phyloP scores from a whole-genome alignment of 2,797 vertebrate genomes.

The Hemitrygon akajei region DNA sequence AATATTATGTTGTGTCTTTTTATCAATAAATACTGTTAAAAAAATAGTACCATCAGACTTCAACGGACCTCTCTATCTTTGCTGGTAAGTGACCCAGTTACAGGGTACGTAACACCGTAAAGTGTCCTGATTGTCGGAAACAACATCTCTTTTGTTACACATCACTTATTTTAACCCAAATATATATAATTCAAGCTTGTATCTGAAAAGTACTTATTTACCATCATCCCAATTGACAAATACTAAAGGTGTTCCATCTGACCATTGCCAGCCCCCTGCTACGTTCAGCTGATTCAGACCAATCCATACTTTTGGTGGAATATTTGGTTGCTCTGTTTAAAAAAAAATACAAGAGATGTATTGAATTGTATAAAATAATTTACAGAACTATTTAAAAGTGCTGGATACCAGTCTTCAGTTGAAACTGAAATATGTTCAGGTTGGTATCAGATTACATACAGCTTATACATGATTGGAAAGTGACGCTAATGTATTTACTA shows the following conservation, averaged over 20 bases:
- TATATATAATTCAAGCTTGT: not conserved
- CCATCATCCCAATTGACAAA: conserved; percentile 76
- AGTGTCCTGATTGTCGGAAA: no score
- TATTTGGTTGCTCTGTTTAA: conserved; percentile 50
- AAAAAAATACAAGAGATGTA: not conserved
- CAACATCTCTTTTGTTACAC: not conserved
- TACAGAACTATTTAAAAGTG: not conserved
- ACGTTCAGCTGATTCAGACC: conserved; percentile 82
- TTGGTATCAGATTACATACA: no score
- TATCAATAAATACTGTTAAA: no score
- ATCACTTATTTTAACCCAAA: not conserved
- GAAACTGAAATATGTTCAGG: not conserved
- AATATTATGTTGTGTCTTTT: no score
- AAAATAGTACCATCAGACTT: no score
- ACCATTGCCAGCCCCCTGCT: conserved; percentile 91
- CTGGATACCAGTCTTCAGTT: not conserved
- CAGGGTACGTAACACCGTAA: no score
- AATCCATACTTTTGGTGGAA: conserved; percentile 78
- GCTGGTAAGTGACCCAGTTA: no score
- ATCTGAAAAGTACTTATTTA: conserved; percentile 48
- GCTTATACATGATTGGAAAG: not conserved
- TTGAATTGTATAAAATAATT: not conserved
- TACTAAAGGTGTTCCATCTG: conserved; percentile 74
- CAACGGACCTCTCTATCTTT: no score
- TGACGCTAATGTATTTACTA: not conserved